Conservation (phyloP, 1,140 invertebrate species). For the Diorhabda carinulata region DNA sequence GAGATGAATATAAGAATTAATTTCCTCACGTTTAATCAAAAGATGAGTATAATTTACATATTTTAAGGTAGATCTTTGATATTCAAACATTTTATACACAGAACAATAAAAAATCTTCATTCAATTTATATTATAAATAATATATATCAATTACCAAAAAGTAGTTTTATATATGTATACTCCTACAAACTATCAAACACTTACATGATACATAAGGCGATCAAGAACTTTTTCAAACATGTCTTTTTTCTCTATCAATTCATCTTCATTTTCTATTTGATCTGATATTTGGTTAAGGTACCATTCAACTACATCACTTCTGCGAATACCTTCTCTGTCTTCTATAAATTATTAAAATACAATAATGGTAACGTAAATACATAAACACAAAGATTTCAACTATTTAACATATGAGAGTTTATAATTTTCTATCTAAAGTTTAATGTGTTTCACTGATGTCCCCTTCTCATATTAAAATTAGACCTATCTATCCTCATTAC, state of each 20-base stretch:
- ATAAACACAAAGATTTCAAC: too few relatives aligned
- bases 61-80: too few relatives aligned
- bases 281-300: constrained; percentile 87
- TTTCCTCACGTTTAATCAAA: too few relatives aligned
- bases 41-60: too few relatives aligned
- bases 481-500: too few relatives aligned
- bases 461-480: too few relatives aligned
- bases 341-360: constrained; percentile 26
- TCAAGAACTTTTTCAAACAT: constrained; percentile 96
- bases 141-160: neutral
- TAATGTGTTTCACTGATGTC: too few relatives aligned
- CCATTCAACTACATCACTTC: constrained; percentile 88
- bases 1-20: too few relatives aligned
- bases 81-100: too few relatives aligned
- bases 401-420: too few relatives aligned
- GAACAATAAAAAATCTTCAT: neutral
- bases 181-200: constrained; percentile 40
- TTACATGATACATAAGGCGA: constrained; percentile 83
- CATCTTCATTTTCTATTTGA: constrained; percentile 86
- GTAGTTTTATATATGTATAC: neutral
- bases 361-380: too few relatives aligned
- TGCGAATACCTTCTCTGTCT: constrained; percentile 63
- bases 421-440: too few relatives aligned
- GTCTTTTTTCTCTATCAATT: constrained; percentile 83
- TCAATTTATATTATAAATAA: neutral